These are phyloP conservation scores for Ondatra zibethicus DNA, from an alignment of 2,113 vertebrate species.

Conservation along the genomic window DNA sequence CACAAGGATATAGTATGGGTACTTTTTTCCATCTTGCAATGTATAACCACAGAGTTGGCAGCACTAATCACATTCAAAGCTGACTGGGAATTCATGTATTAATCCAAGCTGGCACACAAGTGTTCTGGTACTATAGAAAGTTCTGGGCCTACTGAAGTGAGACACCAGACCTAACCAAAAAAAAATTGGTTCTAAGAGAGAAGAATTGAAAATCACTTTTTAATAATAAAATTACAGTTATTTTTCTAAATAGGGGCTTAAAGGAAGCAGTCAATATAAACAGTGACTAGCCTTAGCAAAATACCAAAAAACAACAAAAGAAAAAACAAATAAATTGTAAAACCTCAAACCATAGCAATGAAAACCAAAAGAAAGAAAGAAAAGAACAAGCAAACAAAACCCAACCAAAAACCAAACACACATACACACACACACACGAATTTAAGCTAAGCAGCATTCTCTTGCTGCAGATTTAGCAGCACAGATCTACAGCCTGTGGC, in stretches of 20 bases:
- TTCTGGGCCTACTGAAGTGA: not conserved
- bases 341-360: not conserved
- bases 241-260: not conserved
- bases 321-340: not conserved
- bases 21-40: not conserved
- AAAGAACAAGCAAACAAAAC: not conserved
- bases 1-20: not conserved
- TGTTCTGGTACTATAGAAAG: not conserved
- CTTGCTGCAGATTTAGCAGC: no score
- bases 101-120: not conserved
- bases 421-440: not conserved
- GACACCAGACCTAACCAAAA: not conserved
- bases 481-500: not conserved
- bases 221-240: not conserved
- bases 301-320: not conserved
- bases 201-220: not conserved
- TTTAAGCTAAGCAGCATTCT: not conserved
- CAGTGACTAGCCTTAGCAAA: not conserved
- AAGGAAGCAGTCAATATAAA: not conserved
- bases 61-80: not conserved
- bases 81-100: rapidly evolving
- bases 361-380: not conserved
- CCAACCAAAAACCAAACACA: not conserved
- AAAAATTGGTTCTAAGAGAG: not conserved
- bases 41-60: not conserved